Conservation (phyloP, 2,797 vertebrate species). For the Pantherophis alleghaniensis region DNA sequence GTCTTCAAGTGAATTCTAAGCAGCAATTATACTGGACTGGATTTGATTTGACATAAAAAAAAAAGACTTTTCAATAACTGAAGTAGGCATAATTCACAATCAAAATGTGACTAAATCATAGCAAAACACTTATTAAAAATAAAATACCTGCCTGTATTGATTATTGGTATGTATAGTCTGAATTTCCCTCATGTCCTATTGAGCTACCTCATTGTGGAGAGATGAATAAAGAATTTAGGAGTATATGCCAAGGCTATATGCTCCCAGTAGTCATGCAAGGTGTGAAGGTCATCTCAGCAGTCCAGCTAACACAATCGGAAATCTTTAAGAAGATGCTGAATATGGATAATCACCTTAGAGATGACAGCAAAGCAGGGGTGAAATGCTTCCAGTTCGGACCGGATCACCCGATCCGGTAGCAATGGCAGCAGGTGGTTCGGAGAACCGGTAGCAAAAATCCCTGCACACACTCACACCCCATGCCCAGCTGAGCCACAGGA, state of each 20-base stretch:
- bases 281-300: neutral
- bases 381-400: too few species aligned
- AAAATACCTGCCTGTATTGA: neutral
- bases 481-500: too few species aligned
- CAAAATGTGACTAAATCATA: neutral
- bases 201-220: neutral
- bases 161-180: neutral
- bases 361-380: neutral
- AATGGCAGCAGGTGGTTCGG: too few species aligned
- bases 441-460: too few species aligned
- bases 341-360: neutral
- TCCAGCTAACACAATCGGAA: neutral
- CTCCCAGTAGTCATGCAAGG: neutral
- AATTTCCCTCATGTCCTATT: neutral
- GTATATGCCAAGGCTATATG: neutral
- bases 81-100: neutral
- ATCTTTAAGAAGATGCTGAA: neutral
- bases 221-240: neutral
- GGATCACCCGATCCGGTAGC: too few species aligned
- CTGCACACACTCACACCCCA: too few species aligned
- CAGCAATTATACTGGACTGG: neutral
- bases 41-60: neutral
- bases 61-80: neutral
- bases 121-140: neutral
- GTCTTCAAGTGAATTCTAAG: neutral